Evolutionary conservation across 2,888 invertebrate genomes (phyloP).

Genomic region (Scelioninae gen. 2): DNA sequence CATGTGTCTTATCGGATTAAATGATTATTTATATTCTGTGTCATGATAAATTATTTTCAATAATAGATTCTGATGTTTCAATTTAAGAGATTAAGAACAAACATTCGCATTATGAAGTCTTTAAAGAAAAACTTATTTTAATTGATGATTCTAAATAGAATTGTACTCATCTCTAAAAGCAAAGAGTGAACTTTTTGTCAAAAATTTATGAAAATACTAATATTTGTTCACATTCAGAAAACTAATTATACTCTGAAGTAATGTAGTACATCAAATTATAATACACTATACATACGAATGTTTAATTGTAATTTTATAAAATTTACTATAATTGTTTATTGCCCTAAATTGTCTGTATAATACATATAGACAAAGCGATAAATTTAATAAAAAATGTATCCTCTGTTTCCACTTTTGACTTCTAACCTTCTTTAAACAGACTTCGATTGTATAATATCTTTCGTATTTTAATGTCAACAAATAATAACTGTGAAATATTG

Average conservation of each 20-base stretch:
- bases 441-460: slow-evolving; percentile 45
- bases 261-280: no score
- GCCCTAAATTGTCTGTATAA: slow-evolving; percentile 42
- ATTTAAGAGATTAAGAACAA: slow-evolving; percentile 24
- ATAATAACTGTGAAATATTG: slow-evolving; percentile 41
- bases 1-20: slow-evolving; percentile 47
- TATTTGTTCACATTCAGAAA: no score
- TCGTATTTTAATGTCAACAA: slow-evolving; percentile 50
- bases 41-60: slow-evolving; percentile 55
- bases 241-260: no score
- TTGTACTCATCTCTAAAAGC: no score
- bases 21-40: slow-evolving; percentile 56
- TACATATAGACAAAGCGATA: slow-evolving; percentile 37
- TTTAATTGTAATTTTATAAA: neutral
- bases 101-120: no score
- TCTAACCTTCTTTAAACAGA: slow-evolving; percentile 56
- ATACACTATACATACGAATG: no score
- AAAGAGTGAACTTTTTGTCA: no score
- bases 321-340: slow-evolving; percentile 36
- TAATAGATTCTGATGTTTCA: slow-evolving; percentile 31
- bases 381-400: slow-evolving; percentile 40
- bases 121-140: no score
- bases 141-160: no score
- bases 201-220: no score
- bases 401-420: slow-evolving; percentile 49